Percentiles rank a stretch among this genome's conserved stretches.
phyloP scores from a whole-genome alignment of 2,888 invertebrate species.

The Galerucella nymphaeae region DNA sequence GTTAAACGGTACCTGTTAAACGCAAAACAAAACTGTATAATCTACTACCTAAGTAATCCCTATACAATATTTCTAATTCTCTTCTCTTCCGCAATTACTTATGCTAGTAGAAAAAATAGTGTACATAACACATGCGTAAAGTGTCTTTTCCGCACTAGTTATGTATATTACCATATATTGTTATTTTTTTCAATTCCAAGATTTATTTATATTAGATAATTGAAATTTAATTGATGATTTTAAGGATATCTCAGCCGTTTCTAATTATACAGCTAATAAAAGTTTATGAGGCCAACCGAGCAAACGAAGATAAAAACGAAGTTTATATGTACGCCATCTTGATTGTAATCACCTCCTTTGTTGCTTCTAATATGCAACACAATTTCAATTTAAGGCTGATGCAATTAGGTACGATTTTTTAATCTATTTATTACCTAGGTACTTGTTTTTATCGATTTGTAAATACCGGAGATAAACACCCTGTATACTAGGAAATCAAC shows the following conservation, averaged over 20 bases:
- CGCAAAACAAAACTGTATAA: too few relatives aligned
- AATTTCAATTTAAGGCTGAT: constrained; percentile 87
- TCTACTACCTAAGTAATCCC: too few relatives aligned
- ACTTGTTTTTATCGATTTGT: not conserved
- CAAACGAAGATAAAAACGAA: constrained; percentile 51
- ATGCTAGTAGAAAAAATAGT: too few relatives aligned
- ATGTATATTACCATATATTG: too few relatives aligned
- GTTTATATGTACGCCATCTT: constrained; percentile 83
- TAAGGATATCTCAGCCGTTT: constrained; percentile 51
- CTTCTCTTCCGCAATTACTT: too few relatives aligned
- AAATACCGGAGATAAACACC: too few relatives aligned
- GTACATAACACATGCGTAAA: too few relatives aligned
- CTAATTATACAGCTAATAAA: constrained; percentile 38
- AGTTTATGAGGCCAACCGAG: constrained; percentile 24
- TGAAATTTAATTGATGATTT: constrained; percentile 30
- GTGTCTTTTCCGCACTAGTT: too few relatives aligned
- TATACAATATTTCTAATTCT: too few relatives aligned
- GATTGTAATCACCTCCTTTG: constrained; percentile 76
- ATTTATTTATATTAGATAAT: not conserved
- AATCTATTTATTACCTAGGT: not conserved
- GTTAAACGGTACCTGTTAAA: too few relatives aligned
- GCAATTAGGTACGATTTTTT: constrained; percentile 68
- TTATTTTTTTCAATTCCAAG: too few relatives aligned
- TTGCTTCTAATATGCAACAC: constrained; percentile 74
- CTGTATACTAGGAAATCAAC: too few relatives aligned